A percentile compares a stretch with the other conserved stretches of the same genome.
These are phyloP conservation scores for Eristalis intricaria DNA, from an alignment of 2,888 invertebrate genomes.

Conservation along the genomic window DNA sequence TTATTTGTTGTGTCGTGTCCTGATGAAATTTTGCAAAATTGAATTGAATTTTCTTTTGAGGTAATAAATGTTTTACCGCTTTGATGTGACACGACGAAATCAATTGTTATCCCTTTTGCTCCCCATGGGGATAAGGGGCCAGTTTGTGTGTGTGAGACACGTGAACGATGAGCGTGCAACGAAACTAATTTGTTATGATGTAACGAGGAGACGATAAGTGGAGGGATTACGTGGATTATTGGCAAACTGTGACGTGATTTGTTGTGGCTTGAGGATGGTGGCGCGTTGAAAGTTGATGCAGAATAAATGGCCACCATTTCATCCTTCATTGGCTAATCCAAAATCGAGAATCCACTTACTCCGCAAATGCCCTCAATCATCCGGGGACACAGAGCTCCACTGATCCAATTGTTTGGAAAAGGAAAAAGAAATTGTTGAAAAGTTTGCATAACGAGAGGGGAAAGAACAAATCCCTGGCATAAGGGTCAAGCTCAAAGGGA, in stretches of 20 bases:
- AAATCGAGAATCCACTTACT: neutral
- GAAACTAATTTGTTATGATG: neutral
- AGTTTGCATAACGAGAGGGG: neutral
- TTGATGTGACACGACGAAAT: constrained; percentile 60
- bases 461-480: neutral
- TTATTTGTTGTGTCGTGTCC: constrained; percentile 63
- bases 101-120: constrained; percentile 14
- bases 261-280: no score
- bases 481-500: constrained; percentile 1
- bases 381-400: neutral
- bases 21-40: constrained; percentile 70
- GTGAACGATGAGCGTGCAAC: neutral
- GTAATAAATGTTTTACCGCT: constrained; percentile 65
- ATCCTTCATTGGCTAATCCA: neutral
- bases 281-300: no score
- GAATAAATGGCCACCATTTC: no score
- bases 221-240: neutral
- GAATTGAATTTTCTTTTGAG: constrained; percentile 58
- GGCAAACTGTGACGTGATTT: neutral
- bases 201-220: neutral
- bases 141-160: neutral
- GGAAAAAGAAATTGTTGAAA: no score
- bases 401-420: neutral
- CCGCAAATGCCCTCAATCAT: neutral
- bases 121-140: neutral